These are phyloP conservation scores for Nymphalis polychloros DNA, from an alignment of 2,888 invertebrate genomes.

Conservation along the genomic window DNA sequence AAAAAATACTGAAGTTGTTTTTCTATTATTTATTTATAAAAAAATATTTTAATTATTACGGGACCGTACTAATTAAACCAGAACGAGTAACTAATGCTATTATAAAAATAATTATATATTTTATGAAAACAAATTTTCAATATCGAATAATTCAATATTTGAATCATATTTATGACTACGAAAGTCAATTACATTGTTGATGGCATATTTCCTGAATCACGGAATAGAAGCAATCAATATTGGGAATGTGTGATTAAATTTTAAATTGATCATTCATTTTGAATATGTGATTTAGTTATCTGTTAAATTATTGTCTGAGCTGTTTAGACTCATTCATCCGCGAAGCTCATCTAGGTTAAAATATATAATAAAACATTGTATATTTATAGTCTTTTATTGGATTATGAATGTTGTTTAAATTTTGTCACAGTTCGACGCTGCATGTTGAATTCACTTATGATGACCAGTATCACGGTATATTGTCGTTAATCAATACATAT, in stretches of 20 bases:
- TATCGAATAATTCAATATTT: slow-evolving; percentile 4
- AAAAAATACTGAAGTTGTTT: too few species aligned
- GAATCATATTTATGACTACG: slow-evolving; percentile 12
- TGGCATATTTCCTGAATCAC: slow-evolving; percentile 6
- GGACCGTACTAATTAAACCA: not conserved
- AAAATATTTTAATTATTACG: too few species aligned
- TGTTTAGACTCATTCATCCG: not conserved
- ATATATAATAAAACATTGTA: too few species aligned
- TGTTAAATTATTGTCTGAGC: slow-evolving; percentile 4
- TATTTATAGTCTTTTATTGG: too few species aligned
- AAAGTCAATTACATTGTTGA: slow-evolving; percentile 15
- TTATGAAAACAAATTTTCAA: not conserved
- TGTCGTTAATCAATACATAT: too few species aligned
- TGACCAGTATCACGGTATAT: too few species aligned
- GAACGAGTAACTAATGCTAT: not conserved
- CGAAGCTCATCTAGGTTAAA: too few species aligned
- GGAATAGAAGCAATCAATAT: slow-evolving; percentile 12
- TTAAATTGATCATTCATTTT: slow-evolving; percentile 9
- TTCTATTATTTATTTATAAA: too few species aligned
- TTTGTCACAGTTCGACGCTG: too few species aligned
- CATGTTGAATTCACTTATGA: too few species aligned
- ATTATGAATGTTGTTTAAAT: too few species aligned
- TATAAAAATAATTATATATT: slow-evolving; percentile 1
- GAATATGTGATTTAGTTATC: slow-evolving; percentile 9
- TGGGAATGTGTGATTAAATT: slow-evolving; percentile 11